A percentile compares a stretch with the other conserved stretches of the same genome.
phyloP scores from a whole-genome alignment of 2,888 invertebrate genomes.

The Chloroclystis v-ata region DNA sequence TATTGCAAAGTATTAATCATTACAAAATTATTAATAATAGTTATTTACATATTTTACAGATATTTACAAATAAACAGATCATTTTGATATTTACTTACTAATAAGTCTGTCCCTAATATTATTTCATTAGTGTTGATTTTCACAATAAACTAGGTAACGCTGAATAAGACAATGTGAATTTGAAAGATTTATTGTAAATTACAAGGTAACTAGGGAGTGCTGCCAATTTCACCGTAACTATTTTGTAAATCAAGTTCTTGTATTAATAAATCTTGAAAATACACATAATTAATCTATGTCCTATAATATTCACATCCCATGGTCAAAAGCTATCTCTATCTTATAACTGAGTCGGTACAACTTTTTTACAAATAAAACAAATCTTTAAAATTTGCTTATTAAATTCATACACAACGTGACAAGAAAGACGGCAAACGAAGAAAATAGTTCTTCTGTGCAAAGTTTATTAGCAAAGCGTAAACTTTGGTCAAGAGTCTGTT shows the following conservation, averaged over 20 bases:
- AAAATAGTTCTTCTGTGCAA: constrained; percentile 3
- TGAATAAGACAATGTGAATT: background rate
- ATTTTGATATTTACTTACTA: constrained; percentile 19
- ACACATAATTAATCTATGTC: no score
- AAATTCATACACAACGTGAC: constrained; percentile 14
- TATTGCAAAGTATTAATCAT: no score
- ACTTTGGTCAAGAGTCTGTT: constrained; percentile 20
- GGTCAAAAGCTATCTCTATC: background rate
- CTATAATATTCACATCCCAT: background rate
- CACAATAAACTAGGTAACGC: background rate
- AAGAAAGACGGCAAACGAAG: constrained; percentile 15
- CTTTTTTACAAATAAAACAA: background rate
- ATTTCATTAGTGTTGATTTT: background rate
- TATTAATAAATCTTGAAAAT: no score
- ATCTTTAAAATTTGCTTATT: constrained; percentile 3
- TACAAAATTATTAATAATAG: no score
- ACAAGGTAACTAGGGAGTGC: background rate
- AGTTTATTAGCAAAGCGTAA: constrained; percentile 11
- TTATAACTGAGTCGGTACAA: background rate
- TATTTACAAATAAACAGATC: constrained; percentile 64
- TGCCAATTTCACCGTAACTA: background rate
- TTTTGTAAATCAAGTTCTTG: background rate
- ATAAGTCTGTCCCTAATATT: background rate
- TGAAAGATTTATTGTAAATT: background rate
- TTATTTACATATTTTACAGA: constrained; percentile 14